phyloP scores from a whole-genome alignment of 2,113 vertebrate genomes.

The Plecotus auritus region DNA sequence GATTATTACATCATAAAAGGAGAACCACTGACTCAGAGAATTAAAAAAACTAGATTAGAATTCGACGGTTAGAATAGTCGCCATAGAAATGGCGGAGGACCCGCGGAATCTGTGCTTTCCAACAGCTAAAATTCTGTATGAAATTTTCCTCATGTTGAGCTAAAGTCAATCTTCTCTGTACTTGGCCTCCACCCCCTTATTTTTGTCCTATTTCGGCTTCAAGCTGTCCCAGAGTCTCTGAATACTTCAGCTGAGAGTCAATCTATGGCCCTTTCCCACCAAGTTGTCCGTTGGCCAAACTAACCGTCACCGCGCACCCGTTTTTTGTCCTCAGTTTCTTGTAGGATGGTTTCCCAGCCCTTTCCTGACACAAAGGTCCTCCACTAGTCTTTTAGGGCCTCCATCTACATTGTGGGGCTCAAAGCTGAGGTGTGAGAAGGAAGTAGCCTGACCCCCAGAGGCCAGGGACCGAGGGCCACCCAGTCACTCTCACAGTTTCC shows the following conservation, averaged over 20 bases:
- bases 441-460: background rate
- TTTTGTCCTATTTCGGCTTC: background rate
- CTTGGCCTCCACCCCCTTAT: background rate
- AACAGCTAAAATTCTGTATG: background rate
- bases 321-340: background rate
- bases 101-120: too few relatives aligned
- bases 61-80: background rate
- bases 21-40: background rate
- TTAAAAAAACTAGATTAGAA: background rate
- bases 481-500: background rate
- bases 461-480: background rate
- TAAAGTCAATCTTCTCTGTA: background rate
- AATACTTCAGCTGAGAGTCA: background rate
- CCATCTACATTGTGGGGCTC: background rate
- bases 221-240: background rate
- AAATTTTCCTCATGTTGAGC: background rate
- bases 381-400: background rate
- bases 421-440: background rate
- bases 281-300: background rate
- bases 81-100: background rate
- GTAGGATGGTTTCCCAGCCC: background rate
- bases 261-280: background rate
- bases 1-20: background rate
- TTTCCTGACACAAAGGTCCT: background rate
- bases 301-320: background rate